Evolutionary conservation across 2,113 vertebrate species (phyloP).

Genomic region (Strix aluco): DNA sequence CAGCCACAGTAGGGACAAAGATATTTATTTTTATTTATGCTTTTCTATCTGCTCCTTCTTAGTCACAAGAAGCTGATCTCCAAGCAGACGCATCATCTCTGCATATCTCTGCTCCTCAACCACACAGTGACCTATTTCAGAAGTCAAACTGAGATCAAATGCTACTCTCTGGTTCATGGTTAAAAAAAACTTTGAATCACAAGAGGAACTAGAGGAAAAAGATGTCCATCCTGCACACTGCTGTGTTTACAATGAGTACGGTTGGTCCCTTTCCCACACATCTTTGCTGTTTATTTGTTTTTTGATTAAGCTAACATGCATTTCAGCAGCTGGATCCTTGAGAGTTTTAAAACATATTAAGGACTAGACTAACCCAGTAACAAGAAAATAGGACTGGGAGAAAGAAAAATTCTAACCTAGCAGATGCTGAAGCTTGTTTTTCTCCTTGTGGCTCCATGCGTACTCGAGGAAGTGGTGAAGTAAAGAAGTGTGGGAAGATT

Average conservation of each 20-base stretch:
- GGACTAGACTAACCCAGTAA: neutral
- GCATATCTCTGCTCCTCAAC: neutral
- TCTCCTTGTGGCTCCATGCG: neutral
- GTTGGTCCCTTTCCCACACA: constrained; percentile 60
- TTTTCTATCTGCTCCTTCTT: constrained; percentile 36
- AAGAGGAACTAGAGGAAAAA: constrained; percentile 20
- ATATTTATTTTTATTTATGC: constrained; percentile 59
- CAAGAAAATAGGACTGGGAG: neutral
- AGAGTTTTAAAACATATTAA: constrained; percentile 16
- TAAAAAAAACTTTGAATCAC: constrained; percentile 21
- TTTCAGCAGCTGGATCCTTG: constrained; percentile 42
- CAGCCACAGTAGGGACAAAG: neutral
- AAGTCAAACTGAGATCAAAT: constrained; percentile 64
- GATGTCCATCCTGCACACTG: constrained; percentile 27
- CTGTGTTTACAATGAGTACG: constrained; percentile 1
- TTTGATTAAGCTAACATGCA: constrained; percentile 33
- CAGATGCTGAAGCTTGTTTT: neutral
- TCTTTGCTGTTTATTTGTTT: constrained; percentile 43
- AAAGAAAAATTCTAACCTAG: neutral
- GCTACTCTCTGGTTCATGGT: constrained; percentile 37
- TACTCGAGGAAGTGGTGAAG: neutral
- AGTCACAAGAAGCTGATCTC: constrained; percentile 13
- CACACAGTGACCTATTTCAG: constrained; percentile 49
- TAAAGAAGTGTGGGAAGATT: neutral
- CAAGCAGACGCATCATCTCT: neutral